A percentile compares a stretch with the other conserved stretches of the same genome.
These are phyloP conservation scores for Eubasilissa regina DNA, from an alignment of 1,140 invertebrate genomes.

Conservation along the genomic window DNA sequence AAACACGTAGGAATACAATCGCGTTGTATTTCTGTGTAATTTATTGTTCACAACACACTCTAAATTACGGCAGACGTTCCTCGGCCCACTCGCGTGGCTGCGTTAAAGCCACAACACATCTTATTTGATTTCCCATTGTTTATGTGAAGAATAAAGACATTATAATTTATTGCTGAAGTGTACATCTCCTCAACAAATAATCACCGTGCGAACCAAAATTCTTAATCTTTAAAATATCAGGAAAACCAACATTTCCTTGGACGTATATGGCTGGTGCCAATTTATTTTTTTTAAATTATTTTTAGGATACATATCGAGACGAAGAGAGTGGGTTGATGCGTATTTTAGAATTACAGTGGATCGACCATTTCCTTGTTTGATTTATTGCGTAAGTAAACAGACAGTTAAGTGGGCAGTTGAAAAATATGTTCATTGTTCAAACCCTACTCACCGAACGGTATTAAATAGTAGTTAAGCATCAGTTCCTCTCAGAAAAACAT, in stretches of 20 bases:
- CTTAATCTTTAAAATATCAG: background rate
- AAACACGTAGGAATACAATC: too few species aligned
- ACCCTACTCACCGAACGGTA: too few species aligned
- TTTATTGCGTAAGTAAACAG: too few species aligned
- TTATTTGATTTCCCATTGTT: conserved; percentile 23
- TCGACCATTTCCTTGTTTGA: too few species aligned
- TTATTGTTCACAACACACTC: conserved; percentile 26
- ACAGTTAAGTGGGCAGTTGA: too few species aligned
- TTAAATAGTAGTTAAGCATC: too few species aligned
- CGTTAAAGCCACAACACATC: background rate
- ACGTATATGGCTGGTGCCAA: background rate
- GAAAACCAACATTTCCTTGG: background rate
- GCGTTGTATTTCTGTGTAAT: background rate
- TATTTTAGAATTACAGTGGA: too few species aligned
- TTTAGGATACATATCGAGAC: too few species aligned
- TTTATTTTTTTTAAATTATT: background rate
- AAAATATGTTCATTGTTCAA: too few species aligned
- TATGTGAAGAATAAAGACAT: conserved; percentile 10
- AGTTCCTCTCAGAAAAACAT: too few species aligned
- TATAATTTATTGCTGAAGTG: conserved; percentile 37
- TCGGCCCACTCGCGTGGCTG: background rate
- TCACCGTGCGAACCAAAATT: conserved; percentile 25
- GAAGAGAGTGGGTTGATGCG: too few species aligned
- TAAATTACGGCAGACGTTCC: conserved; percentile 29
- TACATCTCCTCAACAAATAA: background rate